Evolutionary conservation across 2,888 invertebrate species (phyloP), one percentile per base, ranked within the genome.

Genomic region (Tenthredo notha): DNA sequence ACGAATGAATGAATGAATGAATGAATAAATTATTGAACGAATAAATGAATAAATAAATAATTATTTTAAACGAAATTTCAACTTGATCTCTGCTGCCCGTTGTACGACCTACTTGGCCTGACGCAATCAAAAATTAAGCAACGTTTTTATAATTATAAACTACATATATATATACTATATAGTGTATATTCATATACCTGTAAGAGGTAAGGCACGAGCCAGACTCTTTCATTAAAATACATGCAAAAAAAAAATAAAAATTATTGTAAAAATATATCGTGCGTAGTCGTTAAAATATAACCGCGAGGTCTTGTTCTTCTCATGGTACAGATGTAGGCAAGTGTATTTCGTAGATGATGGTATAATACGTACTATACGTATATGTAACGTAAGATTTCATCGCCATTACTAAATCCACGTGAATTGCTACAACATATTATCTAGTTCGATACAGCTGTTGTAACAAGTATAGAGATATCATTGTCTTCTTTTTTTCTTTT

Each of bases 91-190:
- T 54, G 54, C 54, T 54, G 37, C n/a, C 70, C 70, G 70, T 47
- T 80, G 80, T 61, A 37, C 83, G 83, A 83, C 83, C 83, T 40
- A 83, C 83, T 83, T 83, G 29, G 29, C n/a, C 67, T 85, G 80
- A 85, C 85, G 85, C 58, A 85, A 85, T 85, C 72, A 40, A 58
- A 67, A 70, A 80, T 85, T 85, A 67, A 72, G 85, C 80, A 85
- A 85, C 82, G 21, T 82, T 82, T 70, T 43, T 82, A 85, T 82
- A 85, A 85, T 85, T 85, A 82, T 43, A 82, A 61, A 37, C 40
- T 58, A 21, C 75, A 75, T 21, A 10, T 40, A 37, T 37, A 7
- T 50, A 50, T 2, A n/a, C 54, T 21, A 21, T 58, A 21, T 54
- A 33, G 58, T 54, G 58, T 54, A 54, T 40, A 54, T 40, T 9